phyloP scores from a whole-genome alignment of 2,888 invertebrate species.

The Caenorhabditis sp. region DNA sequence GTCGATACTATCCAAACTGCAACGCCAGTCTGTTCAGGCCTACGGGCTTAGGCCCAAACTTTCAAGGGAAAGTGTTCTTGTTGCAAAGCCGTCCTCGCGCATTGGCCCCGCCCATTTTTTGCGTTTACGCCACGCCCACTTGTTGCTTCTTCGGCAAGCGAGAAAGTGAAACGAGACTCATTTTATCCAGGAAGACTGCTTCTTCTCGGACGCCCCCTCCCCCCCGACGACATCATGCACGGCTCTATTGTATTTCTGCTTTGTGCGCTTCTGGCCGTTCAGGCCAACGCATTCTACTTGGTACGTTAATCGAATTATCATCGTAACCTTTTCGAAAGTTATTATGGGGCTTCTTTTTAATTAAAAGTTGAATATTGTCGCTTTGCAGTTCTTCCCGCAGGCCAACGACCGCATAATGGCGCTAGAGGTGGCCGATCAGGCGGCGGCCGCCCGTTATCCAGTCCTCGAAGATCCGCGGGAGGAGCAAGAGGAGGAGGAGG shows the following conservation, averaged over 20 bases:
- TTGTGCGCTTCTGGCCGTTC: too few relatives aligned
- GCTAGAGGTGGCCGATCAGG: conserved; percentile 36
- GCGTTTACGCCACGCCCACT: conserved; percentile 9
- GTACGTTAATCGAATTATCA: too few relatives aligned
- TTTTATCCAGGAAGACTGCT: not conserved
- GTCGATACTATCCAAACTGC: conserved; percentile 11
- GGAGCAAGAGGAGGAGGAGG: not conserved
- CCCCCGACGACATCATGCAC: too few relatives aligned
- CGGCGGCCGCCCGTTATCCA: conserved; percentile 14
- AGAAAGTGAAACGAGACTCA: not conserved
- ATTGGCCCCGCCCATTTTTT: conserved; percentile 5
- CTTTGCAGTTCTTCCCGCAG: conserved; percentile 39
- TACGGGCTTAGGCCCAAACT: too few relatives aligned
- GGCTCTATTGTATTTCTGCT: too few relatives aligned
- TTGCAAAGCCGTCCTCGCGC: conserved; percentile 38
- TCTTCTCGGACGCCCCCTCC: conserved; percentile 6
- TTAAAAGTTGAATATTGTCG: not conserved
- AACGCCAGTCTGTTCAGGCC: too few relatives aligned
- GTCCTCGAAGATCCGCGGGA: conserved; percentile 29
- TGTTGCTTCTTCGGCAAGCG: not conserved
- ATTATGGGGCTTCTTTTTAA: too few relatives aligned
- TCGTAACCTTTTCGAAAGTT: too few relatives aligned
- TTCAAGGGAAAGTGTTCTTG: conserved; percentile 35
- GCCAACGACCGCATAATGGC: conserved; percentile 43
- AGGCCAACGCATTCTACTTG: conserved; percentile 37